These are phyloP conservation scores for Aradophagus sp. DNA, from an alignment of 1,140 invertebrate genomes.

Conservation along the genomic window DNA sequence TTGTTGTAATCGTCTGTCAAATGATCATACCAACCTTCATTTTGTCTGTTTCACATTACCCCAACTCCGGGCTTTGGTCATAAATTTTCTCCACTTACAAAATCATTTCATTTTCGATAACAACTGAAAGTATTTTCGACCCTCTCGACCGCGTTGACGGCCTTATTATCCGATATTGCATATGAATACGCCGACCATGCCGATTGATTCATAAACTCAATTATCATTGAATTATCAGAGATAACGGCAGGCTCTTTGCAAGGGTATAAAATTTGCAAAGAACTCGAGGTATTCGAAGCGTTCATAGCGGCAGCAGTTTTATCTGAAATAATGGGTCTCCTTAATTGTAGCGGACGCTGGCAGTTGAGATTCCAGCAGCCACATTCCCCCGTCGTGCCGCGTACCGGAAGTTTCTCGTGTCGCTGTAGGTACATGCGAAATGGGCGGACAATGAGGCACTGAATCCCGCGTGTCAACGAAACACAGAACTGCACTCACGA, in stretches of 20 bases:
- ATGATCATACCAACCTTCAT: no score
- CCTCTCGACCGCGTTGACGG: no score
- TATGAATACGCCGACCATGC: no score
- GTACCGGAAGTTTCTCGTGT: conserved; percentile 55
- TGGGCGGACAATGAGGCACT: conserved; percentile 36
- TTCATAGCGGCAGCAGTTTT: conserved; percentile 39
- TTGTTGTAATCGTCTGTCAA: no score
- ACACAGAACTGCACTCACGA: conserved; percentile 65
- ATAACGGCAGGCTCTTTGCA: conserved; percentile 13
- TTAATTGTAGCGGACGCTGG: conserved; percentile 63
- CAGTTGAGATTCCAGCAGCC: conserved; percentile 56
- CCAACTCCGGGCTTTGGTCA: no score
- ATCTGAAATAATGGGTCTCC: conserved; percentile 61
- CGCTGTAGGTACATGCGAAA: conserved; percentile 31
- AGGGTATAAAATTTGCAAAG: conserved; percentile 27
- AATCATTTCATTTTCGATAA: no score
- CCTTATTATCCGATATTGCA: no score
- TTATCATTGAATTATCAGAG: conserved; percentile 31
- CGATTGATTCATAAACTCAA: conserved; percentile 40
- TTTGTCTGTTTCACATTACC: no score
- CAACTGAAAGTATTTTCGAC: no score
- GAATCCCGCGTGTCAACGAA: conserved; percentile 57
- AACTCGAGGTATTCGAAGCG: conserved; percentile 47
- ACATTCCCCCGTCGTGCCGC: conserved; percentile 35
- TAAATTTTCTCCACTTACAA: no score